A percentile compares a stretch with the other conserved stretches of the same genome.
Evolutionary conservation across 2,113 vertebrate species (phyloP).

Genomic region (Poeciliopsis retropinna): DNA sequence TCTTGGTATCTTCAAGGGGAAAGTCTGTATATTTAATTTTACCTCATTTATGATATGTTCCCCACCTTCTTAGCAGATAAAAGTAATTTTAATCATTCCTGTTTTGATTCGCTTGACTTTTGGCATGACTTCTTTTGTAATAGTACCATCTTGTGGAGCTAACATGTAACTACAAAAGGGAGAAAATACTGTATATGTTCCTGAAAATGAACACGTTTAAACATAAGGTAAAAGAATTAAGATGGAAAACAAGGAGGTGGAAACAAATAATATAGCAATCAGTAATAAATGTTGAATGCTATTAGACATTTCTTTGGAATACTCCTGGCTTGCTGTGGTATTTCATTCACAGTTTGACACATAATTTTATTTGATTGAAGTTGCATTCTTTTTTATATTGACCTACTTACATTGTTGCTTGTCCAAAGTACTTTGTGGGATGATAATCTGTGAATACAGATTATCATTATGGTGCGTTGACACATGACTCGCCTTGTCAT

Average conservation of each 20-base stretch:
- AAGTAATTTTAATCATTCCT: neutral
- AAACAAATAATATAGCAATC: neutral
- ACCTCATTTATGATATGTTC: neutral
- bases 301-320: neutral
- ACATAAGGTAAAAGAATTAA: too few species aligned
- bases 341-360: neutral
- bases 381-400: neutral
- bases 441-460: neutral
- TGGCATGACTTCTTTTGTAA: constrained; percentile 35
- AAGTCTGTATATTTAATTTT: neutral
- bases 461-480: neutral
- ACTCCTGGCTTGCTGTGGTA: neutral
- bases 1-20: too few species aligned
- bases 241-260: neutral
- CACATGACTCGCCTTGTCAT: neutral
- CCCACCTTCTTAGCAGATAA: neutral
- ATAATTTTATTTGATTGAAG: neutral
- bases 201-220: neutral
- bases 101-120: neutral
- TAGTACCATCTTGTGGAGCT: constrained; percentile 64
- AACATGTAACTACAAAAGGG: neutral
- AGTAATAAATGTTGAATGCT: neutral
- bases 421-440: too few species aligned
- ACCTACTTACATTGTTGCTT: too few species aligned
- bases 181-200: neutral